phyloP scores from a whole-genome alignment of 2,113 vertebrate species.

The Cryptomyrus ogoouensis region DNA sequence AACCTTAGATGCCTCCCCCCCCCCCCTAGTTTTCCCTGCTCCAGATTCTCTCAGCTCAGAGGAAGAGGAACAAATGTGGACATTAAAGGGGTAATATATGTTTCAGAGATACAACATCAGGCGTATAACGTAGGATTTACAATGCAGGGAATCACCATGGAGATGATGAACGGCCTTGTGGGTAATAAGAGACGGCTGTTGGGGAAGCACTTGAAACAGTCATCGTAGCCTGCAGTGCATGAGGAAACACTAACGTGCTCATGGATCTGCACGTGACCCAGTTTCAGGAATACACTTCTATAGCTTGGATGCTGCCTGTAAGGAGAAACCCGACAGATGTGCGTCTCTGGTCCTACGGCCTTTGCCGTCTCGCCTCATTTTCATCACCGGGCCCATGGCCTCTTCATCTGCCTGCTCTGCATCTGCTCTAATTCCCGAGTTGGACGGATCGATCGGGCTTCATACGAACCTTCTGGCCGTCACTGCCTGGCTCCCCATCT shows the following conservation, averaged over 20 bases:
- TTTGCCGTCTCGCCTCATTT: conserved; percentile 11
- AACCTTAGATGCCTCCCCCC: not conserved
- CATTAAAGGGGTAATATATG: conserved; percentile 12
- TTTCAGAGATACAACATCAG: conserved; percentile 18
- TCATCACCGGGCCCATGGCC: conserved; percentile 22
- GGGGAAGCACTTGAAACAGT: conserved; percentile 16
- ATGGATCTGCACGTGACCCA: not conserved
- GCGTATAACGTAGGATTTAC: conserved; percentile 21
- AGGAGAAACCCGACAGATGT: conserved; percentile 21
- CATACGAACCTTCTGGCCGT: conserved; percentile 78
- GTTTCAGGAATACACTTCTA: conserved; percentile 27
- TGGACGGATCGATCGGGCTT: conserved; percentile 11
- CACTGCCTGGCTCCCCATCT: conserved; percentile 70
- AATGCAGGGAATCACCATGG: conserved; percentile 9
- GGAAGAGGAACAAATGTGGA: conserved; percentile 9
- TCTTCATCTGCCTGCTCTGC: not conserved
- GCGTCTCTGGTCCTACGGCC: not conserved
- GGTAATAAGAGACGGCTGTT: conserved; percentile 25
- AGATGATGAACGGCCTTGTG: conserved; percentile 15
- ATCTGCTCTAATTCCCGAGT: conserved; percentile 11
- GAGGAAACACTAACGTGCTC: conserved; percentile 28
- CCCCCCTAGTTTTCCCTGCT: not conserved
- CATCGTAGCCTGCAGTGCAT: conserved; percentile 1
- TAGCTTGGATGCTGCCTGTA: conserved; percentile 28
- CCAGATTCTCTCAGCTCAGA: conserved; percentile 15